Evolutionary conservation across 2,888 invertebrate species (phyloP), one percentile per base, ranked within the genome.

Genomic region (Encarsia formosa): DNA sequence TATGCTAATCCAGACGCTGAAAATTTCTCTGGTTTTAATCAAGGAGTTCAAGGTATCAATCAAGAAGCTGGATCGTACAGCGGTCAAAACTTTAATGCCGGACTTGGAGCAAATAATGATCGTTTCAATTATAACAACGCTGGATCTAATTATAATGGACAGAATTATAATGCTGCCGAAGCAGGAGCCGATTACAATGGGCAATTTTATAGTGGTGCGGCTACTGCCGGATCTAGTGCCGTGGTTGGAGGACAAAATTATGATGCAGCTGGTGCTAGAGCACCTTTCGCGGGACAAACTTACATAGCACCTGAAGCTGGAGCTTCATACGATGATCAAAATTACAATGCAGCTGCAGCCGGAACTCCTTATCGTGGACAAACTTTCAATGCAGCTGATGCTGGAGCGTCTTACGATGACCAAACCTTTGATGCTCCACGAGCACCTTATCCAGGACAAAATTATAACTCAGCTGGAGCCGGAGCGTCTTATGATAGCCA

Each of bases 201-300:
- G 18, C 46, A 54, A 22, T 39, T 18, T 16, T 54, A 35, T n/a
- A 46, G 54, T 35, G 39, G 31, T 5, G 57, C 44, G 16, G 42
- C 39, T 29, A 29, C 23, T 35, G 1, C 42, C 23, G 42, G 45
- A 35, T 13, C 18, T 9, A 49, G 38, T 16, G 13, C 13, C 4
- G 39, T 42, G 2, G n/a, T 19, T 8, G 26, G 31, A 13, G 54
- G 54, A 13, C 20, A 49, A 37, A 18, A 24, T 19, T 29, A 38
- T 13, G 26, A 22, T 29, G 39, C 15, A 24, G 39, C 26, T 19
- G 45, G 41, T 41, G 13, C 43, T 37, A 34, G 41, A 19, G 9
- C 34, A 8, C 8, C 15, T 34, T n/a, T 16, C n/a, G 34, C 15
- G 8, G 6, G 15, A 15, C 34, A 34, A 6, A 15, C 34, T 13